These are phyloP conservation scores for Desoria tigrina DNA, from an alignment of 2,888 invertebrate genomes.

Conservation along the genomic window DNA sequence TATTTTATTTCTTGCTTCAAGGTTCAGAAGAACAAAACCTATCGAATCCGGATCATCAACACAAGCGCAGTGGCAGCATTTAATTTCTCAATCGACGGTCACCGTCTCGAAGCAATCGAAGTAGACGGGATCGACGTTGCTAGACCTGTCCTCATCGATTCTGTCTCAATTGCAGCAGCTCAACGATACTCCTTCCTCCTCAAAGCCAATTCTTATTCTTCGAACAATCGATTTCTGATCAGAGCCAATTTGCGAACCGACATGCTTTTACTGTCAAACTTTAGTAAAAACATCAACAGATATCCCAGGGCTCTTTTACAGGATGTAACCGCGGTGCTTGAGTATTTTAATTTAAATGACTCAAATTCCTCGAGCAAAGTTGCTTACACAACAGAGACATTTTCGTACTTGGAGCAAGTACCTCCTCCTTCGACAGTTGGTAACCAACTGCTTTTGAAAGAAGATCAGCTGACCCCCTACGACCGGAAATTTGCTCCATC, in stretches of 20 bases:
- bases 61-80: conserved; percentile 34
- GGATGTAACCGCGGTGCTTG: conserved; percentile 38
- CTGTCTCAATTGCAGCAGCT: conserved; percentile 31
- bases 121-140: conserved; percentile 38
- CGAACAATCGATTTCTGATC: conserved; percentile 23
- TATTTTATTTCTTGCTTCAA: too few species aligned
- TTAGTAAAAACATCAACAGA: conserved; percentile 36
- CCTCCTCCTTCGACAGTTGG: background rate
- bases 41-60: conserved; percentile 45
- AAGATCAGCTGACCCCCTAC: conserved; percentile 28
- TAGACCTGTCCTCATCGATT: conserved; percentile 19
- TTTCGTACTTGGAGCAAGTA: background rate
- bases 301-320: conserved; percentile 36
- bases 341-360: conserved; percentile 14
- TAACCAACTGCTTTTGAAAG: conserved; percentile 12
- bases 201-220: background rate
- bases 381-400: background rate
- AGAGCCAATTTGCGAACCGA: conserved; percentile 37
- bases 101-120: conserved; percentile 37
- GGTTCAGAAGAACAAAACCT: conserved; percentile 22
- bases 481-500: conserved; percentile 35
- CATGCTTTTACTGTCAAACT: conserved; percentile 12
- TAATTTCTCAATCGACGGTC: conserved; percentile 46
- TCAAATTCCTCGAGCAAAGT: too few species aligned
- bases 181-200: conserved; percentile 47